phyloP scores from a whole-genome alignment of 2,113 vertebrate species.

The Orthonyx spaldingii region DNA sequence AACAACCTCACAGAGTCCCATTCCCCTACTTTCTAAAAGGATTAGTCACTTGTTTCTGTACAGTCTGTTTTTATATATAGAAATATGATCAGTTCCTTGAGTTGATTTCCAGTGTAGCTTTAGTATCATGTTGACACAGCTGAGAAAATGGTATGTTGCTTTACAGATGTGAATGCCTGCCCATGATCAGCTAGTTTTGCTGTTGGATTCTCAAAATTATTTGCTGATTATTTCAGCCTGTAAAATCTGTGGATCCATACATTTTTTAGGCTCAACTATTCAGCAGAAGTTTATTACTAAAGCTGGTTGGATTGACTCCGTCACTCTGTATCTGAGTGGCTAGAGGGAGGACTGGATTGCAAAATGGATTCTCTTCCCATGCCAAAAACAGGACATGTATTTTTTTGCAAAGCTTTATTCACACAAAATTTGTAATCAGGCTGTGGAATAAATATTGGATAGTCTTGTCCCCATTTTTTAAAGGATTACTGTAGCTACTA shows the following conservation, averaged over 20 bases:
- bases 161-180: background rate
- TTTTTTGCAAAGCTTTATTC: background rate
- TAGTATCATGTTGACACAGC: background rate
- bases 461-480: background rate
- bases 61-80: background rate
- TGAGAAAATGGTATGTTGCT: background rate
- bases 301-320: background rate
- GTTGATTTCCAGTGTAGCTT: background rate
- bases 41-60: background rate
- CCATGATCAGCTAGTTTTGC: background rate
- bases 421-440: background rate
- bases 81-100: background rate
- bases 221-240: background rate
- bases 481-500: background rate
- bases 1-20: background rate
- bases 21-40: background rate
- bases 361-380: background rate
- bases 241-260: no score
- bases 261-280: background rate
- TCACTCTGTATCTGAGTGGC: background rate
- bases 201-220: background rate
- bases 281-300: background rate
- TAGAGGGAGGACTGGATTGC: background rate
- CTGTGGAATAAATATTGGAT: background rate
- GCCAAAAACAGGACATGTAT: background rate